A percentile compares a stretch with the other conserved stretches of the same genome.
Evolutionary conservation across 37 sponge, comb jelly and placozoan species (phyloP).

Genomic region (Spongilla lacustris): DNA sequence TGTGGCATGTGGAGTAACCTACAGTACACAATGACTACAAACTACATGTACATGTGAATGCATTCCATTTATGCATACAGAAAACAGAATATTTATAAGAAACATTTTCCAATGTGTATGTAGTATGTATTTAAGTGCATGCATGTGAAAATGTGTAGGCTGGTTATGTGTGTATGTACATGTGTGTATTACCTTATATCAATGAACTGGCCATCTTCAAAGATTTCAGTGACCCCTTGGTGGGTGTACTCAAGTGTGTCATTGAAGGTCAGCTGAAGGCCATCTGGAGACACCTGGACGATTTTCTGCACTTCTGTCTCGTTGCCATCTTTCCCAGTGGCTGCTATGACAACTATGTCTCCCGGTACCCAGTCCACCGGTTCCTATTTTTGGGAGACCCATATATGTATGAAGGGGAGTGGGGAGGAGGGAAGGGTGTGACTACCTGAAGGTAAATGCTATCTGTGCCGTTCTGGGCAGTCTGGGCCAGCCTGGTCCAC

Average conservation of each 20-base stretch:
- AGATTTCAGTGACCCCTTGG: slow-evolving; percentile 63
- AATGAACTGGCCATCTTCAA: slow-evolving; percentile 91
- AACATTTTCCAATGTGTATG: too few relatives aligned
- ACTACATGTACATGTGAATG: too few relatives aligned
- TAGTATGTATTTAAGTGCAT: too few relatives aligned
- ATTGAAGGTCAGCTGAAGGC: slow-evolving; percentile 34
- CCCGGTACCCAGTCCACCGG: slow-evolving; percentile 89
- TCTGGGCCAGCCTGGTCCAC: slow-evolving; percentile 86
- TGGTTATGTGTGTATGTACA: too few relatives aligned
- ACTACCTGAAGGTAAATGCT: slow-evolving; percentile 50
- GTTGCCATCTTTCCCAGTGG: slow-evolving; percentile 79
- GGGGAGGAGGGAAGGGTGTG: too few relatives aligned
- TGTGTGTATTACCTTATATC: slow-evolving; percentile 87
- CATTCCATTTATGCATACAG: too few relatives aligned
- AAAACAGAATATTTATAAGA: too few relatives aligned
- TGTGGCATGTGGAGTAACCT: too few relatives aligned
- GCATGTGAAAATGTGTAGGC: too few relatives aligned
- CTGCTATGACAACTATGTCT: slow-evolving; percentile 81
- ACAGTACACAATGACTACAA: too few relatives aligned
- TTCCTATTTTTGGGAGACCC: too few relatives aligned
- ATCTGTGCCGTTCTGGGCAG: slow-evolving; percentile 61
- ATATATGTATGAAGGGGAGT: too few relatives aligned
- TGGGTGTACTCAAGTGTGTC: slow-evolving; percentile 74
- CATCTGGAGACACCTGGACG: slow-evolving; percentile 27
- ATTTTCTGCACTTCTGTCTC: slow-evolving; percentile 88